Evolutionary conservation across 1,140 invertebrate species (phyloP), one percentile per base, ranked within the genome.

Genomic region (Pseudomyrmex concolor): DNA sequence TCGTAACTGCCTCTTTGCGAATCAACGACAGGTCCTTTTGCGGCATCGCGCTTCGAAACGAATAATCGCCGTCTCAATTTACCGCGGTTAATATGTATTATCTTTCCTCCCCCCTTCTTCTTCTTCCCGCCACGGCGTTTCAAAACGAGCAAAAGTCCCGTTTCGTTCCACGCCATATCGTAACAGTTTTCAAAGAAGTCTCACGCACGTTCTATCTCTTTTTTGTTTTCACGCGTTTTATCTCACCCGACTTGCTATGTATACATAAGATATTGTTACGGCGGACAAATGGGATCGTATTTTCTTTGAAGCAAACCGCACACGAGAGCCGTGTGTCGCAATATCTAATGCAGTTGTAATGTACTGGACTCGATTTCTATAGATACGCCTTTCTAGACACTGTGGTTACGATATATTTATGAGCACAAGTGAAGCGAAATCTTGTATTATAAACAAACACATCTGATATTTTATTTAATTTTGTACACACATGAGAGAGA

Each of bases 51-150:
- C 66, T 77, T 59, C 12, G 62, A 45, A 51, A 76, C 81, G 63
- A 87, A 85, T 85, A 85, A 88, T 72, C 64, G 63, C 82, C 60
- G 50, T 88, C 83, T 88, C 86, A 87, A 88, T 88, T 88, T 86
- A 84, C 25, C 72, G 67, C 64, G 66, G 55, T 59, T 80, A 77
- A 77, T 57, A 25, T 51, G 71, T 72, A 86, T 83, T 86, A 81
- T 70, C 57, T 66, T 72, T 50, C 68, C 34, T 67, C 55, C 68
- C 5, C 5, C 34, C 25, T n/a, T n/a, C n/a, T n/a, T n/a, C n/a
- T n/a, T n/a, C n/a, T n/a, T 50, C 60, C 51, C 34, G 25, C 62
- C 62, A 62, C n/a, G 55, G 43, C 51, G 10, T 78, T 68, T 80
- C 4, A 68, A 13, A 54, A 43, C 9, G 51, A n/a, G 10, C 8